These are phyloP conservation scores for Mystacornis crossleyi DNA, from an alignment of 2,113 vertebrate species.

Conservation along the genomic window DNA sequence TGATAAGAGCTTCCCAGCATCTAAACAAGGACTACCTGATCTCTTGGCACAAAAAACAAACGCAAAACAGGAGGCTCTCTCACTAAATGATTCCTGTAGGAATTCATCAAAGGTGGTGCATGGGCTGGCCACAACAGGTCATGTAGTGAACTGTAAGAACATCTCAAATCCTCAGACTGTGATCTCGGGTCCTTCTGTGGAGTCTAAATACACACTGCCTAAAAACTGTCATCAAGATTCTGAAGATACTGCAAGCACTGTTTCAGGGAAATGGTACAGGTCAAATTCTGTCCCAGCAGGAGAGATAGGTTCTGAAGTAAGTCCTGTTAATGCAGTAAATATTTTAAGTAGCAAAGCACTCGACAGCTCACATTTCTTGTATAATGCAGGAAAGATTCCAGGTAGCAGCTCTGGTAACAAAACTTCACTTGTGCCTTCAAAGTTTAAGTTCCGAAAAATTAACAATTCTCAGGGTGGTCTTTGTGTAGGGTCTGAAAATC, in stretches of 20 bases:
- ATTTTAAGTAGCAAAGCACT: neutral
- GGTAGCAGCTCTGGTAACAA: neutral
- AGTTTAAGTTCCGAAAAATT: conserved; percentile 72
- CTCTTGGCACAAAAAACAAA: neutral
- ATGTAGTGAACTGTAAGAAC: neutral
- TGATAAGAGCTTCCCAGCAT: neutral
- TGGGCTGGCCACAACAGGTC: neutral
- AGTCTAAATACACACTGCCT: neutral
- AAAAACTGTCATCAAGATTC: neutral
- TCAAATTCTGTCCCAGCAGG: conserved; percentile 22
- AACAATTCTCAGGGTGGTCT: conserved; percentile 36
- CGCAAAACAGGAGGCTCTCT: neutral
- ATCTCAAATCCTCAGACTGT: neutral
- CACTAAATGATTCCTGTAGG: neutral
- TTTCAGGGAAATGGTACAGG: conserved; percentile 28
- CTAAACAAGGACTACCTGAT: conserved; percentile 4
- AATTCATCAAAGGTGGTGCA: neutral
- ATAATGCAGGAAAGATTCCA: neutral
- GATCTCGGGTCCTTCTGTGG: neutral
- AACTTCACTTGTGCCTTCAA: conserved; percentile 21
- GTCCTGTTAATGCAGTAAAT: neutral
- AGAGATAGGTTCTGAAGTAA: conserved; percentile 24
- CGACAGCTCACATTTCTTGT: neutral
- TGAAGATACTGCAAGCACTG: neutral
- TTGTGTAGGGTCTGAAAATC: neutral